Percentiles rank a stretch among this genome's conserved stretches.
phyloP scores from a whole-genome alignment of 2,888 invertebrate species.

The Sphaerophoria taeniata region DNA sequence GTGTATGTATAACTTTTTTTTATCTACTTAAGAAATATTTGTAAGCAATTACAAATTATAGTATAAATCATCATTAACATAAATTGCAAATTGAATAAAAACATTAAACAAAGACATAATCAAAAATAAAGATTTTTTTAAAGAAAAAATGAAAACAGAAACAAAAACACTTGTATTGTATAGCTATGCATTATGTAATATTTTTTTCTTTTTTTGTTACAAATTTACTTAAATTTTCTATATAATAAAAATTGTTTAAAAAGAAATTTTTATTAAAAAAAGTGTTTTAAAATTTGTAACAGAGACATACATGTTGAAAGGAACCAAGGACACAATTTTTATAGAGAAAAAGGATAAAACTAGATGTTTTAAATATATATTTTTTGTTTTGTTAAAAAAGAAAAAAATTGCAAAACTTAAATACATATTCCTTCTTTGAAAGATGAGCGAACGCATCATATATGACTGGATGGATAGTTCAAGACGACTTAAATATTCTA shows the following conservation, averaged over 20 bases:
- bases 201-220: conserved; percentile 33
- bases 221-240: conserved; percentile 43
- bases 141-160: conserved; percentile 36
- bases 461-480: conserved; percentile 74
- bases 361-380: conserved; percentile 26
- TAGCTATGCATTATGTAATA: conserved; percentile 6
- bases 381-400: background rate
- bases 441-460: conserved; percentile 70
- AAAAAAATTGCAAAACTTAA: conserved; percentile 51
- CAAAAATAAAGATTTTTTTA: conserved; percentile 7
- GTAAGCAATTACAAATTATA: conserved; percentile 52
- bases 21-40: conserved; percentile 35
- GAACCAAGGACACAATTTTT: conserved; percentile 54
- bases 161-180: conserved; percentile 15
- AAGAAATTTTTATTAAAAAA: conserved; percentile 44
- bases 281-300: conserved; percentile 47
- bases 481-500: conserved; percentile 71
- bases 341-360: conserved; percentile 28
- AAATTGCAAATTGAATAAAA: conserved; percentile 48
- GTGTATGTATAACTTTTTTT: conserved; percentile 20
- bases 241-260: conserved; percentile 63
- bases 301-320: conserved; percentile 57
- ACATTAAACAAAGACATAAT: conserved; percentile 21
- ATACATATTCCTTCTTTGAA: conserved; percentile 65
- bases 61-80: conserved; percentile 12